Base-by-base conservation (phyloP, 2,113 vertebrate genomes). In the Felis chaus region DNA sequence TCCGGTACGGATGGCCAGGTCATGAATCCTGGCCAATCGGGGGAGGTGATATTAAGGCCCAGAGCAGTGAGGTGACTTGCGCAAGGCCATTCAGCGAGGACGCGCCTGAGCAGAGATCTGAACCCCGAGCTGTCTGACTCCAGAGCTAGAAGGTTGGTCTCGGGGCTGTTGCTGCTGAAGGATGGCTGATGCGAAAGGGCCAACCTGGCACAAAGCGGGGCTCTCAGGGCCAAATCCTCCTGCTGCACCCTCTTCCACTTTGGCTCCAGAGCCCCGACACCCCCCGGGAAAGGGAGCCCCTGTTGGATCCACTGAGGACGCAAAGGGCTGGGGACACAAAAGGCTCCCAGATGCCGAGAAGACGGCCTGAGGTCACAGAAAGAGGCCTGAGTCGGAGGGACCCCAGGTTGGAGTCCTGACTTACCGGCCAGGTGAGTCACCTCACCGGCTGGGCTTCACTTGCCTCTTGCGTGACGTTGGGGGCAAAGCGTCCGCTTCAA, bases 1-100 rank as follows among this genome's bases (percentile, higher is more conserved):
- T 45, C 45, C 45, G 7, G 45, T 45, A 45, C 45, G 45, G 45
- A 5, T 6, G 0, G 0, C 16, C 0, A 1, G 10, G 9, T 4
- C 3, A 4, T 0, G n/a, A 25, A 12, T 14, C 66, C 57, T 57
- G 3, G 29, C 82, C 36, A 31, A 5, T 10, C 48, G 3, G 25
- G 39, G 76, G 31, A 27, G 57, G 45, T 4, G 45, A 74, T 29
- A 11, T 25, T 13, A 45, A 25, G 84, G 36, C 48, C 36, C 3
- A 1, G 36, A 65, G 55, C 71, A 48, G 78, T 2, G 25, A 82
- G 0, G 18, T 19, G 91, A 81, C 29, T 36, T 66, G 31, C 68
- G 39, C 76, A 29, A 29, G 68, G 57, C 14, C 41, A 3, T 16
- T 29, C 33, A 29, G 65, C 10, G 78, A 76, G 9, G 39, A 48